phyloP scores from a whole-genome alignment of 2,797 vertebrate genomes.

The Anguilla anguilla region DNA sequence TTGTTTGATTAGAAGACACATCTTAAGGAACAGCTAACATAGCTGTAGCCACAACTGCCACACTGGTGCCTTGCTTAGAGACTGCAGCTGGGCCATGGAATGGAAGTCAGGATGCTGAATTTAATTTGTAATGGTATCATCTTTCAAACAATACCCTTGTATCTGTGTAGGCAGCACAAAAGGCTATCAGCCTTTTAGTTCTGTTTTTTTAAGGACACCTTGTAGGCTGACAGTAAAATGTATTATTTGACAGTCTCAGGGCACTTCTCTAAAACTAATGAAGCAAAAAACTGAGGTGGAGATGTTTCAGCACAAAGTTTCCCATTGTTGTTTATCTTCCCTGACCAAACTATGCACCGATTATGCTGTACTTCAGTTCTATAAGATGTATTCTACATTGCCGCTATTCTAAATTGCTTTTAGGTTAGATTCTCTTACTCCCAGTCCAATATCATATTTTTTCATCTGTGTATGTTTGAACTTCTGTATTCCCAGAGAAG shows the following conservation, averaged over 20 bases:
- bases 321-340: not conserved
- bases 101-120: not conserved
- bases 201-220: no score
- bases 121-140: not conserved
- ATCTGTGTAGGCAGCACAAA: not conserved
- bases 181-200: not conserved
- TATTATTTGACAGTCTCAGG: no score
- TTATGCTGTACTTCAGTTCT: not conserved
- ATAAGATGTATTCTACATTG: not conserved
- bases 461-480: not conserved
- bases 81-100: not conserved
- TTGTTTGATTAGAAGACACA: no score
- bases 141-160: not conserved
- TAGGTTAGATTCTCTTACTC: not conserved
- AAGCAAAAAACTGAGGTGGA: not conserved
- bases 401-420: not conserved
- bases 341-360: not conserved
- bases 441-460: constrained; percentile 7
- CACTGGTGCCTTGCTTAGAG: not conserved
- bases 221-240: no score
- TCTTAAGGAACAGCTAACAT: no score
- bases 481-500: not conserved
- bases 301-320: not conserved
- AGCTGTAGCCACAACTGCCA: no score
- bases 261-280: no score